phyloP scores from a whole-genome alignment of 2,113 vertebrate genomes.

The Hippocampus mohnikei region DNA sequence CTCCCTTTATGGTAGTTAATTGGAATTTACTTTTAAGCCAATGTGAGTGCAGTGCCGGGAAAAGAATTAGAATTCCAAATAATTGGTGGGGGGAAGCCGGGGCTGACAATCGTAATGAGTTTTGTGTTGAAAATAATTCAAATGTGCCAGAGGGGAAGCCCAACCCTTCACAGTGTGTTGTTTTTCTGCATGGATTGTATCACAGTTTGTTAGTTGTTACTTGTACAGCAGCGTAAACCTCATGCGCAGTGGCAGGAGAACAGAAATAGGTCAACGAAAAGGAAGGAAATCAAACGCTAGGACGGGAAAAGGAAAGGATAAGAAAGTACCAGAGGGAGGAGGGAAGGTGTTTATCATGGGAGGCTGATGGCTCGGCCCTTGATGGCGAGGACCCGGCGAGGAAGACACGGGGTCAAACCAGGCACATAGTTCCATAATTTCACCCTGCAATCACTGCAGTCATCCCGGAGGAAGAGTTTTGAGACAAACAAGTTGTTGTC shows the following conservation, averaged over 20 bases:
- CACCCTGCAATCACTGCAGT: conserved; percentile 93
- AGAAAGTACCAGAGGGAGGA: conserved; percentile 58
- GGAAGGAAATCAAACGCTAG: not conserved
- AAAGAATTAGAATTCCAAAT: not conserved
- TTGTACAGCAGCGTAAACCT: not conserved
- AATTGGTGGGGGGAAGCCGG: not conserved
- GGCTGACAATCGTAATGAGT: not conserved
- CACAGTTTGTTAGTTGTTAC: not conserved
- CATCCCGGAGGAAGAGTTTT: conserved; percentile 11
- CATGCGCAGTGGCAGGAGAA: not conserved
- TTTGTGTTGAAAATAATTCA: not conserved
- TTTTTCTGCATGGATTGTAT: not conserved
- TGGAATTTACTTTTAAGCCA: not conserved
- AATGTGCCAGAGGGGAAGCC: not conserved
- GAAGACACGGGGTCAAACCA: conserved; percentile 96
- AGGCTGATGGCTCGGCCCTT: conserved; percentile 97
- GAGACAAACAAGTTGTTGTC: conserved; percentile 3
- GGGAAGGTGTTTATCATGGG: conserved; percentile 79
- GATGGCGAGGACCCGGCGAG: conserved; percentile 96
- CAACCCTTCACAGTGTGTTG: not conserved
- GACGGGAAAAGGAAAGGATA: conserved; percentile 26
- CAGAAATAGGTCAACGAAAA: not conserved
- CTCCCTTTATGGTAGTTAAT: not conserved
- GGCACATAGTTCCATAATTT: conserved; percentile 98
- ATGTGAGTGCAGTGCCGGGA: not conserved